A percentile compares a stretch with the other conserved stretches of the same genome.
Evolutionary conservation across 2,888 invertebrate species (phyloP).

Genomic region (Pelosia muscerda): DNA sequence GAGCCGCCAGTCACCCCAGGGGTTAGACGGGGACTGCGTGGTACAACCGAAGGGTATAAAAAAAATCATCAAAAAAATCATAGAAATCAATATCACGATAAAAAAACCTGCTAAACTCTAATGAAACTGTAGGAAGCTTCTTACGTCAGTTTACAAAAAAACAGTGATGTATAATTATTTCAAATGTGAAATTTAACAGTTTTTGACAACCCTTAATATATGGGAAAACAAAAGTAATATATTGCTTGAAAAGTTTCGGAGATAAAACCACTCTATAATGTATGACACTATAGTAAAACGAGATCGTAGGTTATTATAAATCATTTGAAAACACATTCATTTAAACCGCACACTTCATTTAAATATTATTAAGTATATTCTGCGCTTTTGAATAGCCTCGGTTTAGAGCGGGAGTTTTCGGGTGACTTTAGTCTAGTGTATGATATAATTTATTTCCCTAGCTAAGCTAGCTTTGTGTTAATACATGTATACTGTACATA

Average conservation of each 20-base stretch:
- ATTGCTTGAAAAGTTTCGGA: conserved; percentile 31
- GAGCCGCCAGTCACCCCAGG: no score
- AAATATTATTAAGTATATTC: conserved; percentile 67
- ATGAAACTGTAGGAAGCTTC: not conserved
- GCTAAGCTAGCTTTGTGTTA: not conserved
- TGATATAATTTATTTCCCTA: not conserved
- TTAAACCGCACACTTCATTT: conserved; percentile 67
- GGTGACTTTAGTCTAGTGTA: not conserved
- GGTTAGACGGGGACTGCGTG: no score
- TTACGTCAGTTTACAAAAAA: not conserved
- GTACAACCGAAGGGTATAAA: no score
- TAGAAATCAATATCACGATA: no score
- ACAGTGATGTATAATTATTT: not conserved
- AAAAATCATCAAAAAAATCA: no score
- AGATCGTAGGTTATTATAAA: conserved; percentile 64
- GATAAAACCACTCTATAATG: conserved; percentile 33
- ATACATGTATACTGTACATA: no score
- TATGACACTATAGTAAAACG: conserved; percentile 43
- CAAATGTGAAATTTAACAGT: not conserved
- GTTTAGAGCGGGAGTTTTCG: not conserved
- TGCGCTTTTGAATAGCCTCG: conserved; percentile 48
- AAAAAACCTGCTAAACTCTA: no score
- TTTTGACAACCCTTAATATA: conserved; percentile 23
- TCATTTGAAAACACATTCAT: conserved; percentile 60
- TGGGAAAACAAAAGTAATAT: conserved; percentile 8